phyloP scores from a whole-genome alignment of 2,888 invertebrate species.

The Buathra laborator region DNA sequence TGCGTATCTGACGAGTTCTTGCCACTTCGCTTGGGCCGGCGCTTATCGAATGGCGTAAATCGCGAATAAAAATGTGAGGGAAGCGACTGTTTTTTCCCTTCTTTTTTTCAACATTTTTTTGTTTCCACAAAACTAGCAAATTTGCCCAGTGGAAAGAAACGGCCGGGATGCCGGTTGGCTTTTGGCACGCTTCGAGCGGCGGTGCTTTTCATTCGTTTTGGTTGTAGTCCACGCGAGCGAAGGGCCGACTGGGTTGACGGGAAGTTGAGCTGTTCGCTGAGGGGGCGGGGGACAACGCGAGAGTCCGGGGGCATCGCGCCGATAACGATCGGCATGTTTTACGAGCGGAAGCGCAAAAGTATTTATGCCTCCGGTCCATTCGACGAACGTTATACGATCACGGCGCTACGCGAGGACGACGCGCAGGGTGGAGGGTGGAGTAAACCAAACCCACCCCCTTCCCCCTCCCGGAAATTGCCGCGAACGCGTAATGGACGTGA shows the following conservation, averaged over 20 bases:
- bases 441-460: slow-evolving; percentile 39
- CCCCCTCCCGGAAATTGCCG: slow-evolving; percentile 70
- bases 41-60: slow-evolving; percentile 31
- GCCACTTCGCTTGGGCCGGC: slow-evolving; percentile 1
- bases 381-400: slow-evolving; percentile 66
- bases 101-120: neutral
- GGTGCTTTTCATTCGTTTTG: slow-evolving; percentile 38
- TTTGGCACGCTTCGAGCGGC: slow-evolving; percentile 25
- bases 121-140: slow-evolving; percentile 42
- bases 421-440: slow-evolving; percentile 43
- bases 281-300: neutral
- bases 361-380: slow-evolving; percentile 73
- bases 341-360: slow-evolving; percentile 72
- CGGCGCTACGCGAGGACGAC: slow-evolving; percentile 47
- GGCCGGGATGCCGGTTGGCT: slow-evolving; percentile 9
- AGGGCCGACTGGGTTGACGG: slow-evolving; percentile 50
- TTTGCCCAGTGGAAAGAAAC: slow-evolving; percentile 42
- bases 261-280: slow-evolving; percentile 52
- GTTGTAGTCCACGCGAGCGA: slow-evolving; percentile 15
- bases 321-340: slow-evolving; percentile 69
- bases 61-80: slow-evolving; percentile 41
- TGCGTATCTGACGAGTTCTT: neutral
- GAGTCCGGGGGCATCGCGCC: slow-evolving; percentile 11
- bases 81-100: neutral
- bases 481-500: slow-evolving; percentile 71